Conservation (phyloP, 2,888 invertebrate genomes). For the Gandaritis pyraliata region DNA sequence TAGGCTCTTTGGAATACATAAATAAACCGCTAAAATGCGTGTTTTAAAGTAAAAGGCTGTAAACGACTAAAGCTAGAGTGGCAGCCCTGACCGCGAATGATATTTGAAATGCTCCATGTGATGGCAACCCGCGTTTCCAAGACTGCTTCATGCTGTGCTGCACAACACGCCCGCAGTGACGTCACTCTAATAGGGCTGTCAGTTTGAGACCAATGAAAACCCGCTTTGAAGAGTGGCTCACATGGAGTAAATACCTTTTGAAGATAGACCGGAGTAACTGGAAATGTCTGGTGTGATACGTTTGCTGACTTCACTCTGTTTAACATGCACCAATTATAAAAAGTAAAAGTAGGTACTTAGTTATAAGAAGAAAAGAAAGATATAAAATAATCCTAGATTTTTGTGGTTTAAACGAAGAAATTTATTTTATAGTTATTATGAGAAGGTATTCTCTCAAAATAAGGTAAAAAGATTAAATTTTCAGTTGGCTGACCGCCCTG, state of each 20-base stretch:
- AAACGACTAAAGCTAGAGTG: slow-evolving; percentile 3
- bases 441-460: not conserved
- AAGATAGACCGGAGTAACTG: no score
- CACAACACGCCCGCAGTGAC: slow-evolving; percentile 38
- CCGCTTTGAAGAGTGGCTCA: slow-evolving; percentile 5
- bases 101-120: slow-evolving; percentile 37
- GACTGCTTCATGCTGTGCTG: slow-evolving; percentile 29
- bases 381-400: not conserved
- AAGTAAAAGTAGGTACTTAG: not conserved
- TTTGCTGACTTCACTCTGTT: no score
- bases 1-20: slow-evolving; percentile 1
- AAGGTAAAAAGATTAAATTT: slow-evolving; percentile 10
- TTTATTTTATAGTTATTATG: no score
- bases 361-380: no score
- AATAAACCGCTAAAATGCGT: not conserved
- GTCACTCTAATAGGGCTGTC: slow-evolving; percentile 32
- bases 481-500: slow-evolving; percentile 17
- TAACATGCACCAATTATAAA: not conserved
- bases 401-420: not conserved
- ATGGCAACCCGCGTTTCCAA: slow-evolving; percentile 36
- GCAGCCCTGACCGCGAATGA: slow-evolving; percentile 32
- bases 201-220: slow-evolving; percentile 17
- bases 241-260: no score
- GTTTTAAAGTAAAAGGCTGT: slow-evolving; percentile 1
- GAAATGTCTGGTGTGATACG: not conserved